Evolutionary conservation across 2,888 invertebrate genomes (phyloP).

Genomic region (Drosophila gaucha): DNA sequence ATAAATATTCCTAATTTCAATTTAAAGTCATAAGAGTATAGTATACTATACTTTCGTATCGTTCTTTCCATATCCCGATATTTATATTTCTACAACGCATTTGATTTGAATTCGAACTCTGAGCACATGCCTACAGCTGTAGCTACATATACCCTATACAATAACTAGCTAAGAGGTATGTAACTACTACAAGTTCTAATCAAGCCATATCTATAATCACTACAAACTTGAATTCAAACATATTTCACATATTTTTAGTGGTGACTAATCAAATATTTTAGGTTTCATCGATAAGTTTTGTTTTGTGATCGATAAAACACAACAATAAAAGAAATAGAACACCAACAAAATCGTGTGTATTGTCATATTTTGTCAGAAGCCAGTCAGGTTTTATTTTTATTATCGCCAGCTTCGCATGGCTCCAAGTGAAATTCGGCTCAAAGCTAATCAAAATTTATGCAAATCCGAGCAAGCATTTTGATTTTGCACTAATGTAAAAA

Average conservation of each 20-base stretch:
- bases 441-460: slow-evolving; percentile 68
- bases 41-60: too few species aligned
- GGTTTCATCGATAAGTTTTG: background rate
- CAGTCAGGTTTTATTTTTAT: background rate
- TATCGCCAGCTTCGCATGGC: background rate
- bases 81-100: background rate
- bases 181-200: background rate
- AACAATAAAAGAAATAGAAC: background rate
- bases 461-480: slow-evolving; percentile 59
- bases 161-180: background rate
- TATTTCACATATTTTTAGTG: background rate
- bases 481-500: slow-evolving; percentile 66
- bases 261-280: too few species aligned
- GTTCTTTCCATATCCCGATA: too few species aligned
- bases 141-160: background rate
- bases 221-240: background rate
- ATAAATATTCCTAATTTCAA: too few species aligned
- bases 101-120: background rate
- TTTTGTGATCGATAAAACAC: background rate
- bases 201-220: background rate
- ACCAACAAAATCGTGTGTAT: background rate
- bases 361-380: background rate
- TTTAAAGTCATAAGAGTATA: too few species aligned
- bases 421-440: slow-evolving; percentile 35
- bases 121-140: background rate